Conservation (phyloP, 2,113 vertebrate genomes). For the Chaetorhynchus papuensis region DNA sequence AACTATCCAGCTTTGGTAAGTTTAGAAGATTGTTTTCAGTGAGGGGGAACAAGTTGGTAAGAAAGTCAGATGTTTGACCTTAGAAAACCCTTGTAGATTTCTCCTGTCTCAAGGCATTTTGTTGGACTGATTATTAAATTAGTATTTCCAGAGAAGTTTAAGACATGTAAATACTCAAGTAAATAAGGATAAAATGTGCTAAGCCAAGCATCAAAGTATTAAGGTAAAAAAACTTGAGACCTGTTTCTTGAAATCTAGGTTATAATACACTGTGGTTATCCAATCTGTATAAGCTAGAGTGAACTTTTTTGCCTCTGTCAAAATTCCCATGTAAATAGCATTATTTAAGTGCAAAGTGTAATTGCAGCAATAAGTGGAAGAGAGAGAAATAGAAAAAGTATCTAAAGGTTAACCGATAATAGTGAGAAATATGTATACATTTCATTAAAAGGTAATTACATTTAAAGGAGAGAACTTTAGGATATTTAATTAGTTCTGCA, state of each 20-base stretch:
- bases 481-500: constrained; percentile 24
- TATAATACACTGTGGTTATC: not conserved
- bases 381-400: not conserved
- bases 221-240: not conserved
- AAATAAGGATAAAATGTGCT: not conserved
- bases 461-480: not conserved
- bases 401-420: not conserved
- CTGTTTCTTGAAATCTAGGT: not conserved
- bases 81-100: not conserved
- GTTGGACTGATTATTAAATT: not conserved
- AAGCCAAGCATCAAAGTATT: not conserved
- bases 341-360: not conserved
- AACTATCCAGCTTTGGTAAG: not conserved
- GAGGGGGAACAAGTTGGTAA: not conserved
- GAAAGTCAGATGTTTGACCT: not conserved
- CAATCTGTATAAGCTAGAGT: not conserved
- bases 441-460: constrained; percentile 22
- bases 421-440: not conserved
- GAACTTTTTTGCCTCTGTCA: not conserved
- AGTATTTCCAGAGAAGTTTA: not conserved
- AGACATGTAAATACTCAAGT: not conserved
- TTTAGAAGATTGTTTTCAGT: not conserved
- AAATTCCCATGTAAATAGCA: not conserved
- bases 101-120: not conserved
- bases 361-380: not conserved